These are phyloP conservation scores for Oryzias curvinotus DNA, from an alignment of 2,113 vertebrate genomes.

Conservation along the genomic window DNA sequence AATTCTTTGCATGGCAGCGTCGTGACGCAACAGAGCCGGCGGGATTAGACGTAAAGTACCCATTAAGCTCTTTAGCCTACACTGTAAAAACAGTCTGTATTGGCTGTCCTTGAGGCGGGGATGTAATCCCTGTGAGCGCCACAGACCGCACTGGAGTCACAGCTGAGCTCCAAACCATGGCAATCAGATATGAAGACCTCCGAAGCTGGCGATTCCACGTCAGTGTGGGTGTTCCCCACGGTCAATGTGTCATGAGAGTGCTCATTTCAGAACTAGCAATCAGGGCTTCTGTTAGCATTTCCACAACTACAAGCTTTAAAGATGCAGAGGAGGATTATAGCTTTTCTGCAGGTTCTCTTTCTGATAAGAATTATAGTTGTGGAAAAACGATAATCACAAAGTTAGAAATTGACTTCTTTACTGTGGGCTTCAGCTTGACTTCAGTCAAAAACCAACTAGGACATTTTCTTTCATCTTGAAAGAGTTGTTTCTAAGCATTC, in stretches of 20 bases:
- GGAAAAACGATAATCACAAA: too few species aligned
- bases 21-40: slow-evolving; percentile 41
- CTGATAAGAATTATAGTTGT: too few species aligned
- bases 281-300: not conserved
- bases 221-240: slow-evolving; percentile 19
- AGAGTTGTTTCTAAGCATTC: too few species aligned
- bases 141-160: slow-evolving; percentile 1
- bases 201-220: slow-evolving; percentile 10
- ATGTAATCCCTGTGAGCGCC: slow-evolving; percentile 45
- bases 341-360: not conserved
- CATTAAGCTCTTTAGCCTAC: slow-evolving; percentile 62
- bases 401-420: too few species aligned
- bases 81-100: slow-evolving; percentile 37
- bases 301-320: not conserved
- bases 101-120: slow-evolving; percentile 31
- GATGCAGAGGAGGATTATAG: not conserved
- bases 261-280: not conserved
- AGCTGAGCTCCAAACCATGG: slow-evolving; percentile 13
- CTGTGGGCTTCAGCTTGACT: too few species aligned
- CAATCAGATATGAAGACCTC: slow-evolving; percentile 21
- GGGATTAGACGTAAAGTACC: slow-evolving; percentile 55
- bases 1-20: slow-evolving; percentile 35
- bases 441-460: too few species aligned
- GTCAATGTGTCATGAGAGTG: slow-evolving; percentile 11
- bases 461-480: too few species aligned